A percentile compares a stretch with the other conserved stretches of the same genome.
These are phyloP conservation scores for Amblyopsis rosae DNA, from an alignment of 2,113 vertebrate genomes.

Conservation along the genomic window DNA sequence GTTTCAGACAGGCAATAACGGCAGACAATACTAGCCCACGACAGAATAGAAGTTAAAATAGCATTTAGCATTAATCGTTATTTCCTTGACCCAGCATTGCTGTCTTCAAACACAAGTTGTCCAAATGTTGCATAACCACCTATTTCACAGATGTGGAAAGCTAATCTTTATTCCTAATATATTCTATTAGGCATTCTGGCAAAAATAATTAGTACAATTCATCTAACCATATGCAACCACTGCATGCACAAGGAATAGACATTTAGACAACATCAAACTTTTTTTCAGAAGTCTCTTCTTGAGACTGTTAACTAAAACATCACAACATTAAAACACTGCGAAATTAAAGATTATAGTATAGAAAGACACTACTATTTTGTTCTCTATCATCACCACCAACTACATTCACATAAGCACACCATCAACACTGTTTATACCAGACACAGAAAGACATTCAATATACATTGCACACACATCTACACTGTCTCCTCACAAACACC, in stretches of 20 bases:
- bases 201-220: constrained; percentile 1
- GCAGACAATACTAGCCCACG: no score
- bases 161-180: constrained; percentile 31
- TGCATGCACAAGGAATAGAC: constrained; percentile 9
- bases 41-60: no score
- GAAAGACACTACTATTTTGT: neutral
- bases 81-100: constrained; percentile 13
- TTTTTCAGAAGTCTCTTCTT: neutral
- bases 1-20: no score
- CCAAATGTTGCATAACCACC: constrained; percentile 49
- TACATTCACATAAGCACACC: neutral
- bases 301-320: constrained; percentile 1
- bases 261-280: neutral
- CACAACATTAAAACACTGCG: constrained; percentile 1
- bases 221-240: constrained; percentile 5
- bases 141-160: constrained; percentile 47
- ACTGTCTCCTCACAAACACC: neutral
- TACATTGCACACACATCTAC: neutral
- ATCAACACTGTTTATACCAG: neutral
- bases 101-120: constrained; percentile 31
- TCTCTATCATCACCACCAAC: constrained; percentile 1
- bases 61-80: constrained; percentile 10
- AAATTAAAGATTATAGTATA: constrained; percentile 21
- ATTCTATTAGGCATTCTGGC: constrained; percentile 22
- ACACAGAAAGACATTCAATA: neutral